Base-by-base conservation (phyloP, 2,113 vertebrate species). In the Dissostichus mawsoni region DNA sequence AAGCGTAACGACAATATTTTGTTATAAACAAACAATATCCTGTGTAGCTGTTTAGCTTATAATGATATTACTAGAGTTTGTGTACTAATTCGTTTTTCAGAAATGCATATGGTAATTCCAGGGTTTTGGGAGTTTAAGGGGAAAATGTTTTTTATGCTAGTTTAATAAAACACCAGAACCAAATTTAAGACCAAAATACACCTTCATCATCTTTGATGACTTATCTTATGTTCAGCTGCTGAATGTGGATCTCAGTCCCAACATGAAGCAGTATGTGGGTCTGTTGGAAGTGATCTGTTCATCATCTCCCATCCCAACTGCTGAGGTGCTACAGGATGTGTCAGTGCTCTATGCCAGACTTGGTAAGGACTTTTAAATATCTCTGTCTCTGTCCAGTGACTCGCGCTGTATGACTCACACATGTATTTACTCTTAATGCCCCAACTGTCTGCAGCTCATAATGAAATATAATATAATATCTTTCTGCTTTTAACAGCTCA, bases 261-360 rank as follows among this genome's bases (percentile, higher is more conserved):
- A 87, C 0, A 96, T 96, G 91, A 92, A 86, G 10, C 93, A 96
- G 89, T 96, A 95, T 12, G 95, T 95, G 1, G 85, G 87, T 7
- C 82, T 96, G 69, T 78, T 96, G 83, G 94, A 95, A 20, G 69
- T 92, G 45, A 87, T 96, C 25, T 94, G 94, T 56, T 87, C 89
- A 9, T 93, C 92, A 0, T 85, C 79, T 25, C 29, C 92, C 50
- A 81, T 92, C 23, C 91, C 95, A 8, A 92, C 84, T 18, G 89
- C 65, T 8, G 93, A 94, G 3, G 74, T 95, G 33, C 91, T 96
- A 2, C 94, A 95, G 88, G 95, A 96, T 25, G 90, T 95, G 56
- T 95, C 94, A 0, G 78, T 93, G 57, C 90, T 96, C 67, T 96
- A 92, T 33, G 94, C 95, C 71, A 92, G 47, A 57, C 91, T 96